Base-by-base conservation (phyloP, 2,888 invertebrate genomes). In the Cantharis flavilabris region DNA sequence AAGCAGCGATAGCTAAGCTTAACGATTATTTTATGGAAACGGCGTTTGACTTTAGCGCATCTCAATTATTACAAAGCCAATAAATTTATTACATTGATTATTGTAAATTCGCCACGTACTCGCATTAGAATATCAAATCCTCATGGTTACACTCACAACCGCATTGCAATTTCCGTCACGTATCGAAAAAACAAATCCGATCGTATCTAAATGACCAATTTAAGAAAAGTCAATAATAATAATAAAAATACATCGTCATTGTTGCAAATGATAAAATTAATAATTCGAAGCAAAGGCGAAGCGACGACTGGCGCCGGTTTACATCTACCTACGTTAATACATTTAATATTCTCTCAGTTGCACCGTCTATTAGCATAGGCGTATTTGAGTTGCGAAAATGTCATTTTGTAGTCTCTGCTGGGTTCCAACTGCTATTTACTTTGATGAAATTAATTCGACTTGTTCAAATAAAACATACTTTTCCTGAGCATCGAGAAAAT, bases 321-420 rank as follows among this genome's bases (percentile, higher is more conserved):
- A 65, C 28, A 74, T 73, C 75, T 75, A 72, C 78, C 78, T 75
- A 70, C 75, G 72, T 78, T 78, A 78, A 73, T 73, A 70, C 73
- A 76, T 78, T 78, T 78, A 76, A 79, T 79, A 79, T 79, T 79
- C 79, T 72, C 79, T 70, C 64, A 74, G 76, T 76, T 62, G 74
- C 33, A 63, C 70, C 33, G 63, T 76, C 74, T 79, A 76, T 79
- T 79, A 76, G 74, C 76, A 79, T 79, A 76, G 72, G 72, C 76
- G 75, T 79, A 73, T 76, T 79, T 79, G 79, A 76, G 74, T 79
- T 76, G 78, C 74, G 78, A 64, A 76, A 79, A 79, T 79, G 79
- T 76, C 78, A 73, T 78, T 78, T 69, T 71, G 73, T 76, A 75
- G 71, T 73, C 70, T 78, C 74, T 76, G 62, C 70, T 69, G 65